These are phyloP conservation scores for Operophtera brumata DNA, from an alignment of 2,888 invertebrate genomes.

Conservation along the genomic window DNA sequence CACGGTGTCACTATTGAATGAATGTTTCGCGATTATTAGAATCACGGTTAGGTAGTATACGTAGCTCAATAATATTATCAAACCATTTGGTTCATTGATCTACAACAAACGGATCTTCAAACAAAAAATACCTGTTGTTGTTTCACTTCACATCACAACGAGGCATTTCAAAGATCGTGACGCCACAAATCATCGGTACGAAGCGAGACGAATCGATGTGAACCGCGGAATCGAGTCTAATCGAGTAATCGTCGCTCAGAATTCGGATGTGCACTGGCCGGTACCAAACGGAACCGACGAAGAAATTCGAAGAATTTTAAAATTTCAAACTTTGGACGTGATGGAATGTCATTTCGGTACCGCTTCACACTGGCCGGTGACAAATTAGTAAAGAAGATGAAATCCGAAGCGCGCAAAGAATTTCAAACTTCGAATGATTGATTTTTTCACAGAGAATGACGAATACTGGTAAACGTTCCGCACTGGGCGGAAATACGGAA, in stretches of 20 bases:
- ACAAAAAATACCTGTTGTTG: constrained; percentile 38
- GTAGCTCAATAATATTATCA: not conserved
- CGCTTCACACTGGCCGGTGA: not conserved
- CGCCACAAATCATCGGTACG: constrained; percentile 59
- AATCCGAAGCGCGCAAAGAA: not conserved
- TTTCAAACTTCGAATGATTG: not conserved
- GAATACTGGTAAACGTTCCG: constrained; percentile 34
- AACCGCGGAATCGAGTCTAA: constrained; percentile 56
- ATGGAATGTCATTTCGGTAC: constrained; percentile 22
- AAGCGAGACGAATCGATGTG: constrained; percentile 63
- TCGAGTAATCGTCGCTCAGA: constrained; percentile 46
- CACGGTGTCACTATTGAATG: too few relatives aligned
- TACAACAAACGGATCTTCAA: constrained; percentile 27
- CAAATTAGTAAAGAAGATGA: not conserved
- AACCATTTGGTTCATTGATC: constrained; percentile 26
- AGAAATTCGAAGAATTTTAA: constrained; percentile 61
- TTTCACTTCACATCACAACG: constrained; percentile 48
- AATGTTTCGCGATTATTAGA: too few relatives aligned
- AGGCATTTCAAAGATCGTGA: constrained; percentile 57
- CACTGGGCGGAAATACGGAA: constrained; percentile 26
- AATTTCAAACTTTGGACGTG: constrained; percentile 52
- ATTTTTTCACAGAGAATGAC: not conserved
- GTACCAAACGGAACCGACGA: constrained; percentile 31
- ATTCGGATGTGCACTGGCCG: constrained; percentile 39
- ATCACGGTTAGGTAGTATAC: too few relatives aligned